phyloP scores from a whole-genome alignment of 1,140 invertebrate genomes.

The Lepidurus packardi region DNA sequence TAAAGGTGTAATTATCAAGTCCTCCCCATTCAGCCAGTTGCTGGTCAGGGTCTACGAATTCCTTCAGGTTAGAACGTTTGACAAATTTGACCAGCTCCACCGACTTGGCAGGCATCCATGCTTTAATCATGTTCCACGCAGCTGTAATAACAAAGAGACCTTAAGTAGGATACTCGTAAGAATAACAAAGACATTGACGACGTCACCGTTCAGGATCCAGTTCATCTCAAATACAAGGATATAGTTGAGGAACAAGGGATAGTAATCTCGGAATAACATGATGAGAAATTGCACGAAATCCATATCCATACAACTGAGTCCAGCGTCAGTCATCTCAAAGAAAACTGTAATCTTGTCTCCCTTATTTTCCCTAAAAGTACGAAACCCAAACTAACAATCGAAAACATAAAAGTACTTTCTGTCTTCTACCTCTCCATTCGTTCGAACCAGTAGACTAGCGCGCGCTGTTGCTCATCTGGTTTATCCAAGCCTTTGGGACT shows the following conservation, averaged over 20 bases:
- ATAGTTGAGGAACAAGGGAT: conserved; percentile 83
- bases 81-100: conserved; percentile 86
- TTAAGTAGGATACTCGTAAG: background rate
- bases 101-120: conserved; percentile 77
- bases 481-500: conserved; percentile 68
- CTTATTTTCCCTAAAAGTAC: conserved; percentile 57
- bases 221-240: conserved; percentile 91
- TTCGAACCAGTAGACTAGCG: conserved; percentile 84
- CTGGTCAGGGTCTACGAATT: conserved; percentile 68
- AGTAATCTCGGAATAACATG: conserved; percentile 78
- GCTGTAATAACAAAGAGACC: conserved; percentile 53
- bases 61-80: conserved; percentile 66
- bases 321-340: conserved; percentile 82
- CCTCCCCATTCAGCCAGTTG: conserved; percentile 77
- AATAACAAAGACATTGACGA: conserved; percentile 20
- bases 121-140: conserved; percentile 87
- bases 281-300: conserved; percentile 70
- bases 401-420: conserved; percentile 24
- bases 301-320: conserved; percentile 81
- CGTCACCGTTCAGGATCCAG: conserved; percentile 77
- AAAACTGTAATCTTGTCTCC: conserved; percentile 73
- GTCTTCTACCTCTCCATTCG: conserved; percentile 61
- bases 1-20: conserved; percentile 64
- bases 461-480: conserved; percentile 66
- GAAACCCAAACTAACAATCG: conserved; percentile 34